Evolutionary conservation across 2,797 vertebrate genomes (phyloP), one percentile per base, ranked within the genome.

Genomic region (Cercopithecus petaurista): DNA sequence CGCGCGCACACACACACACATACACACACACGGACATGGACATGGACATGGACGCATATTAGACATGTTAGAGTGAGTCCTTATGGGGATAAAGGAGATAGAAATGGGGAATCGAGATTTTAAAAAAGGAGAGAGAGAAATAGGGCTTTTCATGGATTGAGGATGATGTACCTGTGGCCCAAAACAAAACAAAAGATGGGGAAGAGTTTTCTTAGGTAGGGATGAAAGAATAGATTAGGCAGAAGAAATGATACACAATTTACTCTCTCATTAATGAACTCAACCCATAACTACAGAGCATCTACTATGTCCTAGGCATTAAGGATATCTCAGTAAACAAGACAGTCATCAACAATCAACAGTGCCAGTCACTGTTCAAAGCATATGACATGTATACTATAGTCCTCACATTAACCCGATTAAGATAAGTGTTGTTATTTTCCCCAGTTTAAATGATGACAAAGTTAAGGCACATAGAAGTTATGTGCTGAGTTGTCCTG

Each of bases 181-280:
- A 67, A 90, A 96, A 67, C n/a, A 80, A 90, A 89, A 48, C 30
- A 82, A 94, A 90, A 86, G 24, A 94, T 70, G 22, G 21, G 39
- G 11, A 90, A 52, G 5, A 9, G 41, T 94, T 76, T 96, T 96
- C 46, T 94, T 70, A 59, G 7, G 3, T 52, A 59, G 52, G 82
- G 22, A 76, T 50, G 3, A 61, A 36, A 50, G 14, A 77, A 55
- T n/a, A 36, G 80, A 81, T 59, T 83, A 59, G 33, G 39, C 41
- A 76, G 41, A 90, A 70, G 41, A 10, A 81, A 75, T 50, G 33
- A 55, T 24, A 41, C 43, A 75, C 1, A 83, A 61, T 50, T 64
- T 75, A 75, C 70, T 93, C 41, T 79, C 30, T 88, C 70, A 57
- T 26, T 75, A 59, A 46, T 55, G 39, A 52, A 36, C 50, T 87